Base-by-base conservation (phyloP, 2,888 invertebrate species). In the Tanypteryx hageni region DNA sequence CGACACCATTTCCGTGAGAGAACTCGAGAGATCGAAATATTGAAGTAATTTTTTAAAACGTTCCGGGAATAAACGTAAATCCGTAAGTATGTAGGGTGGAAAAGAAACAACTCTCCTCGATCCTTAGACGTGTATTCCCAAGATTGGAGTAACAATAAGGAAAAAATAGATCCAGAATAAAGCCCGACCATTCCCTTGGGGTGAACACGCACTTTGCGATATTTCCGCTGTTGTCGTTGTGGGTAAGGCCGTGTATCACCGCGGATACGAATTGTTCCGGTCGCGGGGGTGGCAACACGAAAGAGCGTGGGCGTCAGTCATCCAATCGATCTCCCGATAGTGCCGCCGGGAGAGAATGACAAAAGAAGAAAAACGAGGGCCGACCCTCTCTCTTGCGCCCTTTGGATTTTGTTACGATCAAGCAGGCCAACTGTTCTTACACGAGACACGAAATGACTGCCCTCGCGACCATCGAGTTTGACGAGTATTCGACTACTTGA, bases 241-340 rank as follows among this genome's bases (percentile, higher is more conserved):
- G 68, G 18, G 22, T 68, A n/a, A 64, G n/a, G 16, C 64, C n/a
- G 68, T 18, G 44, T 44, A 44, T 44, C 68, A n/a, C 5, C 16
- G 3, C 61, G 61, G 18, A 11, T 14, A 8, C 5, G 22, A 22
- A 68, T 68, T 68, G 68, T n/a, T 68, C 68, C 68, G 68, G 1
- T 7, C 44, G 44, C 44, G 44, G 44, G 44, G 7, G 64, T n/a
- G 7, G 68, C 18, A 61, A 18, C 14, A 61, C 61, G 18, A 18
- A 18, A 2, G 61, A 61, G 61, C 61, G 61, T 68, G 22, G 18
- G n/a, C 61, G 61, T 68, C 18, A n/a, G n/a, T 68, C n/a, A 10
- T 22, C n/a, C 68, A 68, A 68, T 68, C 68, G 68, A 68, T 68
- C 64, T 64, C 64, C 64, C 64, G 64, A 64, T 64, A 64, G 64